phyloP scores from a whole-genome alignment of 2,888 invertebrate species.

The Pollenia angustigena region DNA sequence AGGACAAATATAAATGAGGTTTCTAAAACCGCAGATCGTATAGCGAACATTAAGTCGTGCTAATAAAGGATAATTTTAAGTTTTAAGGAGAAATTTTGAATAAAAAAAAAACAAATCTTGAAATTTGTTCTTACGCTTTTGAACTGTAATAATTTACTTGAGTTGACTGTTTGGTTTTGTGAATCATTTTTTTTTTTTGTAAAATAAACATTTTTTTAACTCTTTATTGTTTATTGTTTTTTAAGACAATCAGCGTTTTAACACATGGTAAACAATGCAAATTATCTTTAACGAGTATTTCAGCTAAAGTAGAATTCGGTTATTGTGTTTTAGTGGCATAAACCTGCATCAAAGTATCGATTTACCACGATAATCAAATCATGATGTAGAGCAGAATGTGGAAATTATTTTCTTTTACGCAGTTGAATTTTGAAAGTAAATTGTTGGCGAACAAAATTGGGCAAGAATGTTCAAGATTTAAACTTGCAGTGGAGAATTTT shows the following conservation, averaged over 20 bases:
- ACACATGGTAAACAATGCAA: slow-evolving; percentile 69
- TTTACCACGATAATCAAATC: slow-evolving; percentile 46
- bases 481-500: no score
- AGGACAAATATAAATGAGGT: no score
- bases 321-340: slow-evolving; percentile 45
- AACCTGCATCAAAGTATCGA: slow-evolving; percentile 57
- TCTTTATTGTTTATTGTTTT: slow-evolving; percentile 19
- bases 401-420: slow-evolving; percentile 48
- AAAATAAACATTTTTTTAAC: slow-evolving; percentile 51
- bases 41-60: no score
- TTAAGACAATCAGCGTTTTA: slow-evolving; percentile 63
- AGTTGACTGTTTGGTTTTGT: slow-evolving; percentile 1
- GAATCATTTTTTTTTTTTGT: slow-evolving; percentile 24
- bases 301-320: slow-evolving; percentile 1
- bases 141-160: slow-evolving; percentile 26
- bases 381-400: slow-evolving; percentile 1
- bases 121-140: neutral
- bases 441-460: slow-evolving; percentile 28
- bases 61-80: no score
- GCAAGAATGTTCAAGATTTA: neutral
- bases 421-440: slow-evolving; percentile 29
- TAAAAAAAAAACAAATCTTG: slow-evolving; percentile 4
- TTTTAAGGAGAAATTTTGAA: no score
- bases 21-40: no score
- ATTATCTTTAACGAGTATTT: slow-evolving; percentile 55